Conservation (phyloP, 2,888 invertebrate species). For the Heliconius sara region DNA sequence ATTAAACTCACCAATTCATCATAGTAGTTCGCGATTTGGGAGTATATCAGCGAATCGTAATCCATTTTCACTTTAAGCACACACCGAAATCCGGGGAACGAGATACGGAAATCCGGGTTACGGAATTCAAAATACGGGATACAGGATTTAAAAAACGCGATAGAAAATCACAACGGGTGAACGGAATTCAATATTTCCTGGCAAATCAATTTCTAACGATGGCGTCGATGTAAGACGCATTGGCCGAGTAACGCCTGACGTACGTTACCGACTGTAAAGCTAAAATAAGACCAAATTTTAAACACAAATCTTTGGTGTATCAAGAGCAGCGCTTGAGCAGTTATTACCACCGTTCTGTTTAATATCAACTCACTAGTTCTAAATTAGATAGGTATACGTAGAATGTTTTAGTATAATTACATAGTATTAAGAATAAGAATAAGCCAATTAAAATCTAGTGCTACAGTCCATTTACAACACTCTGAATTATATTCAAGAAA, state of each 20-base stretch:
- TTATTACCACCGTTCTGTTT: conserved; percentile 55
- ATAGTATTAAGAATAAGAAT: too few relatives aligned
- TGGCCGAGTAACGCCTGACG: conserved; percentile 78
- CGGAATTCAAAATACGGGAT: conserved; percentile 7
- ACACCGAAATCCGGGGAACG: conserved; percentile 46
- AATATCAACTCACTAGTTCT: not conserved
- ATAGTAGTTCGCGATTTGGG: conserved; percentile 86
- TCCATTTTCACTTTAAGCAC: conserved; percentile 76
- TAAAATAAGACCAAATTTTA: conserved; percentile 85
- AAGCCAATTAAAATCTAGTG: too few relatives aligned
- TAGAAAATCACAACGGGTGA: not conserved
- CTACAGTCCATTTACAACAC: too few relatives aligned
- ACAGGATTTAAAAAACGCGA: conserved; percentile 10
- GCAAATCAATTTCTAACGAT: conserved; percentile 54
- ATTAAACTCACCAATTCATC: conserved; percentile 82
- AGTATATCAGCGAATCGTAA: conserved; percentile 87
- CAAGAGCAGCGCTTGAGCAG: conserved; percentile 66
- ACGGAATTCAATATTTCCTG: conserved; percentile 41
- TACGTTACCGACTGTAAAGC: conserved; percentile 82
- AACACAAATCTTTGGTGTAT: conserved; percentile 82
- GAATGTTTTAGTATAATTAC: too few relatives aligned
- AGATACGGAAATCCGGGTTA: conserved; percentile 37
- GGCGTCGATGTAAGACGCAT: conserved; percentile 82
- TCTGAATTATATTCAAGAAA: too few relatives aligned
- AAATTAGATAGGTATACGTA: too few relatives aligned